These are phyloP conservation scores for Mormyrus proboscirostris DNA, from an alignment of 2,797 vertebrate species.

Conservation along the genomic window DNA sequence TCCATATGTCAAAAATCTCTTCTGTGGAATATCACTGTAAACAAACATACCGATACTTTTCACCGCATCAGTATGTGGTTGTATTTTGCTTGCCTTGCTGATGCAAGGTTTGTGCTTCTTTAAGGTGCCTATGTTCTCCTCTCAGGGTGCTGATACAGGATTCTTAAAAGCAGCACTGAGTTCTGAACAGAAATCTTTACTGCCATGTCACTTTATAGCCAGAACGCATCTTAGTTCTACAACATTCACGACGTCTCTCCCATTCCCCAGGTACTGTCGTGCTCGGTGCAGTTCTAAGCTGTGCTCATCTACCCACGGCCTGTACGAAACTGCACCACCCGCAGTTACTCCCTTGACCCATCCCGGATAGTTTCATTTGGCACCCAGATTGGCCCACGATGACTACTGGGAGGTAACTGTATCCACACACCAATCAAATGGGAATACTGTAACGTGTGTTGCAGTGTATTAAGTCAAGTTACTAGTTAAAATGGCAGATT, in stretches of 20 bases:
- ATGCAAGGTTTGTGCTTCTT: not conserved
- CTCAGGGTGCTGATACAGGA: not conserved
- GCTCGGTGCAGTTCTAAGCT: not conserved
- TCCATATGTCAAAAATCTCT: not conserved
- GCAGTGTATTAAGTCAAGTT: not conserved
- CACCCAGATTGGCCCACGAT: not conserved
- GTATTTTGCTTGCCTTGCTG: not conserved
- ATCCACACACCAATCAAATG: not conserved
- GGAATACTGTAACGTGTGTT: not conserved
- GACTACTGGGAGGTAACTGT: not conserved
- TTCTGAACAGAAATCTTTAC: not conserved
- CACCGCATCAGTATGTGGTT: not conserved
- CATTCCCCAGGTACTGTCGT: not conserved
- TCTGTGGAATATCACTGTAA: not conserved
- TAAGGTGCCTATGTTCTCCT: not conserved
- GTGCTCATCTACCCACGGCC: not conserved
- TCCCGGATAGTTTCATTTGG: not conserved
- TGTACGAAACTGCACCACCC: not conserved
- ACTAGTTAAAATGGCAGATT: not conserved
- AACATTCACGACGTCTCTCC: not conserved
- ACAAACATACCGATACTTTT: not conserved
- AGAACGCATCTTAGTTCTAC: not conserved
- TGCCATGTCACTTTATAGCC: not conserved
- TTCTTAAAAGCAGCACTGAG: not conserved
- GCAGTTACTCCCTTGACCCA: not conserved